Evolutionary conservation across 2,113 vertebrate genomes (phyloP), one percentile per base, ranked within the genome.

Genomic region (Mus pahari): DNA sequence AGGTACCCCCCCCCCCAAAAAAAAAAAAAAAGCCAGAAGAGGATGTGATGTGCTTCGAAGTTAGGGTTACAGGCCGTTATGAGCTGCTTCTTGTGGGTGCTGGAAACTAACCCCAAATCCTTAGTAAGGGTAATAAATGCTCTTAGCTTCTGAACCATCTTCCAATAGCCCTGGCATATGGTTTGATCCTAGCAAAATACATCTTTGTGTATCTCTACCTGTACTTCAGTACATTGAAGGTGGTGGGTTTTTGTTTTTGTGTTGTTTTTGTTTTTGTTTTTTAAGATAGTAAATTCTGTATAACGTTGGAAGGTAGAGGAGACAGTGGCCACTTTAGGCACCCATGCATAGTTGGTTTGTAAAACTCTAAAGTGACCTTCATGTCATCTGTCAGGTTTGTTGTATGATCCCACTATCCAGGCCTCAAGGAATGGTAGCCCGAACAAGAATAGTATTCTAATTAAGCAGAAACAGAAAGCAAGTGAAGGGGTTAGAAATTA

Each of bases 401-500:
- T 62, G 53, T 93, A 73, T 93, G 58, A 45, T 68, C 45, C 24
- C 64, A 48, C 5, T 75, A 33, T 7, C 82, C 0, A 78, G 14
- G 50, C n/a, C 16, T 17, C 24, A 96, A 55, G 36, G 16, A 79
- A 91, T 83, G 78, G 14, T 26, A 82, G 2, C 28, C 53, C 33
- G 42, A 42, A 2, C 26, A 50, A 42, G 78, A 83, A 88, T 58
- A 89, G 17, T 60, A 2, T 55, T 19, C 58, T 78, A 74, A 89
- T n/a, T 78, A 79, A 81, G 55, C 42, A 68, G 73, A 92, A 90
- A 16, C 13, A 68, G 62, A 94, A 78, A 89, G 42, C 62, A 84
- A 62, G 10, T 39, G 68, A 79, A 68, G 10, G 19, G 31, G 75
- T 60, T 92, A 94, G 50, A 58, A 94, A 84, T 92, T n/a, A 95